Evolutionary conservation across 2,113 vertebrate genomes (phyloP).

Genomic region (Acinonyx jubatus): DNA sequence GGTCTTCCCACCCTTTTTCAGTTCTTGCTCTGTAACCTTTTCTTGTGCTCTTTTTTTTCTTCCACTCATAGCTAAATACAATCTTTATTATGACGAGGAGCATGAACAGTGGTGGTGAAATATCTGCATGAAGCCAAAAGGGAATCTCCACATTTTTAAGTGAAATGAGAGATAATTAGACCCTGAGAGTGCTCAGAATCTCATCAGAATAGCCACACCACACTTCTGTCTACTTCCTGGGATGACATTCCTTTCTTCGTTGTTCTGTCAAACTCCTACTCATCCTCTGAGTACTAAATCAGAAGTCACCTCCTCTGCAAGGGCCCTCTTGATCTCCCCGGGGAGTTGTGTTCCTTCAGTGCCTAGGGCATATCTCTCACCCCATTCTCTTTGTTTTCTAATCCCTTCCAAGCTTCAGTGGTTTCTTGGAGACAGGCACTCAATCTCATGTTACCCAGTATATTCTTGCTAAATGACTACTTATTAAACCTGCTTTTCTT

Average conservation of each 20-base stretch:
- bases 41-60: not conserved
- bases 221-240: not conserved
- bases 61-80: not conserved
- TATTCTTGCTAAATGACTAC: not conserved
- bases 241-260: not conserved
- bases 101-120: not conserved
- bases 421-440: not conserved
- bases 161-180: slow-evolving; percentile 43
- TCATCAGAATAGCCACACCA: not conserved
- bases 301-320: not conserved
- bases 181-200: not conserved
- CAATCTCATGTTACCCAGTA: not conserved
- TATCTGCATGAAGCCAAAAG: not conserved
- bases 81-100: not conserved
- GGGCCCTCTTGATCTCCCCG: not conserved
- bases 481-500: not conserved
- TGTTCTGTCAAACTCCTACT: not conserved
- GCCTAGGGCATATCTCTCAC: not conserved
- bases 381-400: not conserved
- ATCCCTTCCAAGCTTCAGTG: not conserved
- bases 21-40: not conserved
- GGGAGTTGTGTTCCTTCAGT: not conserved
- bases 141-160: not conserved
- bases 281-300: not conserved
- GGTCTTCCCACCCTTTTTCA: not conserved